A percentile compares a stretch with the other conserved stretches of the same genome.
Evolutionary conservation across 1,140 invertebrate species (phyloP).

Genomic region (Drosophila lini): DNA sequence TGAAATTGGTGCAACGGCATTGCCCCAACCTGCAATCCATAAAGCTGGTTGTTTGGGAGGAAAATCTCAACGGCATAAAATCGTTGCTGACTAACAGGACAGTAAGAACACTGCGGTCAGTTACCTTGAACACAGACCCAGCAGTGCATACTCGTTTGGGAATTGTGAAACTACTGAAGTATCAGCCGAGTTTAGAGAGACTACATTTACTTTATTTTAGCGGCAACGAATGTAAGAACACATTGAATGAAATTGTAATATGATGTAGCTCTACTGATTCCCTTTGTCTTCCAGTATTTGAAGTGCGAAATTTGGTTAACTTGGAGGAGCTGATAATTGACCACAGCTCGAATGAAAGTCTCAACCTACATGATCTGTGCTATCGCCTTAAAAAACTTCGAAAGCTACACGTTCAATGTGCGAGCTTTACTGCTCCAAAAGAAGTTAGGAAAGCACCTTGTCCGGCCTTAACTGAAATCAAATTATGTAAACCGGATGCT

Average conservation of each 20-base stretch:
- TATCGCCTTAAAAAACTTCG: neutral
- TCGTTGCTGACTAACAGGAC: neutral
- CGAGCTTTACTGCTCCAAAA: neutral
- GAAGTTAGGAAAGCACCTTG: neutral
- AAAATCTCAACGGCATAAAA: neutral
- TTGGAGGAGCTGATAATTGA: neutral
- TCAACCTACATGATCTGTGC: neutral
- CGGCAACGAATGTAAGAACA: neutral
- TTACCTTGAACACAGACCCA: too few relatives aligned
- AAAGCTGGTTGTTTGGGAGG: accelerated
- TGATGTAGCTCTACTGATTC: too few relatives aligned
- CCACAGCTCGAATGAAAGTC: accelerated
- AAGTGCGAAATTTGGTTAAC: neutral
- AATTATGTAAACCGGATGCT: too few relatives aligned
- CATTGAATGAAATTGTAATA: neutral
- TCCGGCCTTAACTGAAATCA: neutral
- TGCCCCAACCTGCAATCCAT: neutral
- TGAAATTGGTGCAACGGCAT: neutral
- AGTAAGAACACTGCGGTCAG: neutral
- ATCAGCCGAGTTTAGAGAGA: neutral
- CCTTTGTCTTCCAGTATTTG: neutral
- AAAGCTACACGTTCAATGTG: neutral
- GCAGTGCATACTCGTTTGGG: neutral
- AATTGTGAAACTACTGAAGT: neutral
- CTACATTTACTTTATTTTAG: accelerated